Percentiles rank a stretch among this genome's conserved stretches.
Conservation (phyloP, 2,888 invertebrate species). For the Arge pagana region DNA sequence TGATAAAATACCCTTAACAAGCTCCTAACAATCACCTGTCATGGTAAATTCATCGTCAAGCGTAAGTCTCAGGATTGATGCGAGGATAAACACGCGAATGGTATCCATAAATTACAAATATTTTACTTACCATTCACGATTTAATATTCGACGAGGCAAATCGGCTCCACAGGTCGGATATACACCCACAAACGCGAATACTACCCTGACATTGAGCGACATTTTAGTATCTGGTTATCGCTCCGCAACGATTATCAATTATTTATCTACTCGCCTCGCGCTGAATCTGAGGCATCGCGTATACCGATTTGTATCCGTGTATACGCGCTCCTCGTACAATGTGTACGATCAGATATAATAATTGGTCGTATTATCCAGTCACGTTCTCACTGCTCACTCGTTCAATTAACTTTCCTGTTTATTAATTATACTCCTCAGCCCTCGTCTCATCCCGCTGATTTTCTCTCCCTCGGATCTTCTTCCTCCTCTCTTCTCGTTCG, state of each 20-base stretch:
- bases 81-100: slow-evolving; percentile 8
- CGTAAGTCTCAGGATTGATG: slow-evolving; percentile 4
- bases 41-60: neutral
- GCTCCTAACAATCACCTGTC: neutral
- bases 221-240: slow-evolving; percentile 13
- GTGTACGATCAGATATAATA: slow-evolving; percentile 3
- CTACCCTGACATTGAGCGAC: too few species aligned
- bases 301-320: slow-evolving; percentile 13
- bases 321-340: neutral
- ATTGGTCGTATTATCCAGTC: slow-evolving; percentile 1
- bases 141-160: too few species aligned
- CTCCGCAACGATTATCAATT: slow-evolving; percentile 12
- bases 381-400: slow-evolving; percentile 3
- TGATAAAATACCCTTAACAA: neutral
- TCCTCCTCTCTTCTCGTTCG: slow-evolving; percentile 17
- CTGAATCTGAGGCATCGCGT: slow-evolving; percentile 21
- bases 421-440: slow-evolving; percentile 4
- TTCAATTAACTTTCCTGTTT: neutral
- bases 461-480: slow-evolving; percentile 15
- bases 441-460: slow-evolving; percentile 2
- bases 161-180: too few species aligned
- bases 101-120: too few species aligned
- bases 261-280: slow-evolving; percentile 9
- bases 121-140: too few species aligned
- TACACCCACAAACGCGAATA: too few species aligned